A percentile compares a stretch with the other conserved stretches of the same genome.
Evolutionary conservation across 2,888 invertebrate genomes (phyloP).

Genomic region (Carcina quercana): DNA sequence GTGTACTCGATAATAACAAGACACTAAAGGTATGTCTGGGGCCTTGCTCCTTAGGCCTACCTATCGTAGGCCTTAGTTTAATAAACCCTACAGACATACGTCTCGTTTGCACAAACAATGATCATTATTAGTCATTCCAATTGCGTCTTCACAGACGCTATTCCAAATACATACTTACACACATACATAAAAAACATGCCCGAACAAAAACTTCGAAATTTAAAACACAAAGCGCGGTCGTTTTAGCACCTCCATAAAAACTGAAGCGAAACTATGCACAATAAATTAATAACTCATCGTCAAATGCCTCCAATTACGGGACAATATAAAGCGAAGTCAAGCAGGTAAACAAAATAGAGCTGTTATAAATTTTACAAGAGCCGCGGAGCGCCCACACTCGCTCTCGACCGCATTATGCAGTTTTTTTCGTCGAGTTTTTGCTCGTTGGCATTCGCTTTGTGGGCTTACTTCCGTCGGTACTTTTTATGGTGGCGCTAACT

Average conservation of each 20-base stretch:
- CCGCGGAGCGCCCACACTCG: conserved; percentile 47
- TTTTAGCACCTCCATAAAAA: conserved; percentile 71
- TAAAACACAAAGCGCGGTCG: conserved; percentile 38
- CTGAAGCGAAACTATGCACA: conserved; percentile 55
- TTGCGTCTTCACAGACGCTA: too few relatives aligned
- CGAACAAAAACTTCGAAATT: conserved; percentile 21
- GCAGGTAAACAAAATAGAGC: conserved; percentile 73
- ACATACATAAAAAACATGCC: too few relatives aligned
- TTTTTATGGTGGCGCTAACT: conserved; percentile 67
- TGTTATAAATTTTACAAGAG: conserved; percentile 72
- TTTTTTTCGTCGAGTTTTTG: conserved; percentile 62
- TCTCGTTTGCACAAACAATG: too few relatives aligned
- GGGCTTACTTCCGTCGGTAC: conserved; percentile 64
- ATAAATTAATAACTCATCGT: conserved; percentile 74
- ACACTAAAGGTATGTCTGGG: too few relatives aligned
- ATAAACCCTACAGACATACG: too few relatives aligned
- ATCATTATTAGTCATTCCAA: too few relatives aligned
- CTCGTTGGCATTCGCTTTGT: conserved; percentile 66
- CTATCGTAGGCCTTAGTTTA: too few relatives aligned
- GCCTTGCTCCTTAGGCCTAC: too few relatives aligned
- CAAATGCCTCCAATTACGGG: conserved; percentile 66
- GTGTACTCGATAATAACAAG: too few relatives aligned
- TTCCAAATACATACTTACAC: too few relatives aligned
- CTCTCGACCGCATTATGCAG: conserved; percentile 60
- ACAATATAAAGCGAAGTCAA: conserved; percentile 60